Percentiles rank a stretch among this genome's conserved stretches.
These are phyloP conservation scores for Tenthredo distinguenda DNA, from an alignment of 2,888 invertebrate genomes.

Conservation along the genomic window DNA sequence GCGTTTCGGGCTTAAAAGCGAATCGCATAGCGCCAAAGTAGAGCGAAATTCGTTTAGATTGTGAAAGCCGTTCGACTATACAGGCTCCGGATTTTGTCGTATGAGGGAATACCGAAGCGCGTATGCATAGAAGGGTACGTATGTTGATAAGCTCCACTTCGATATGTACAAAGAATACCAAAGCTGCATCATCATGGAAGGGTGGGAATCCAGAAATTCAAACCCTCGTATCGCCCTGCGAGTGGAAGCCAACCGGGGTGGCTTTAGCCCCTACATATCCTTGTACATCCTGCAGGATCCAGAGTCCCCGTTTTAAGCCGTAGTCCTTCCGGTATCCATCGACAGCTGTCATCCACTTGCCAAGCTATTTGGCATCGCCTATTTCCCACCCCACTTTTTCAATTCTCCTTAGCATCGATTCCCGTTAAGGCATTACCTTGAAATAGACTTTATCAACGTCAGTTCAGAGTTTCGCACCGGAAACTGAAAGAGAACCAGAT, in stretches of 20 bases:
- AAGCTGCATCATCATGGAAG: background rate
- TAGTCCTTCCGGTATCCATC: conserved; percentile 36
- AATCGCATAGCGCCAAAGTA: background rate
- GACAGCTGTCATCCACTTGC: conserved; percentile 40
- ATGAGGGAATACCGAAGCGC: background rate
- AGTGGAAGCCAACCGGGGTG: background rate
- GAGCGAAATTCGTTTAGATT: conserved; percentile 17
- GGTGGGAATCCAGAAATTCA: background rate
- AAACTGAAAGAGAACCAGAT: background rate
- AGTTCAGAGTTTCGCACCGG: background rate
- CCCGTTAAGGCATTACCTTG: conserved; percentile 8
- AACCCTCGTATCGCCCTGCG: background rate
- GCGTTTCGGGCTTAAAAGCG: background rate
- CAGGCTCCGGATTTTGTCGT: background rate
- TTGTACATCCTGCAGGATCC: background rate
- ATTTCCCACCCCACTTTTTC: background rate
- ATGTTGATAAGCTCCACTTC: background rate
- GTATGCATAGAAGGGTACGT: background rate
- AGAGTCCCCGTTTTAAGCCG: background rate
- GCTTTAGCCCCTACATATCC: background rate
- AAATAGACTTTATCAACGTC: conserved; percentile 30
- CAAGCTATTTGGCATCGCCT: conserved; percentile 34
- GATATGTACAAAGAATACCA: background rate
- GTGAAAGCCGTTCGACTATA: background rate
- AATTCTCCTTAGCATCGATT: conserved; percentile 20